These are phyloP conservation scores for Cheilosia urbana DNA, from an alignment of 2,888 invertebrate genomes.

Conservation along the genomic window DNA sequence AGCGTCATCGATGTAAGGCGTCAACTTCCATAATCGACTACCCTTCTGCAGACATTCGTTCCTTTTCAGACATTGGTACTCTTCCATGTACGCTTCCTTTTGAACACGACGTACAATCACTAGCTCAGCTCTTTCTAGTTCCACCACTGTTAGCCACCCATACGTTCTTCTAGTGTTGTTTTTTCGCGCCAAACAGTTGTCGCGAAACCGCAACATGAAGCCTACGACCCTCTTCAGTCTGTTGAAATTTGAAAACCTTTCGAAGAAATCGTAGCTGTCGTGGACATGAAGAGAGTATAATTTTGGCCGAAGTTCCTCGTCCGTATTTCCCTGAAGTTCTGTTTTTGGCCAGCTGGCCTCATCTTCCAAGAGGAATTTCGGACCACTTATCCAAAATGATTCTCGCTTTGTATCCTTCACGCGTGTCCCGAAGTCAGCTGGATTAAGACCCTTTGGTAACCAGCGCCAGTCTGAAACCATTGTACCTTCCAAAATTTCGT, in stretches of 20 bases:
- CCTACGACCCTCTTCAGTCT: conserved; percentile 28
- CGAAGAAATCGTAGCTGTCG: conserved; percentile 4
- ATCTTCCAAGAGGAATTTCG: conserved; percentile 10
- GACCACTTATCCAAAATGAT: conserved; percentile 46
- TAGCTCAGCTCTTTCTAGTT: conserved; percentile 18
- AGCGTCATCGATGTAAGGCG: conserved; percentile 1
- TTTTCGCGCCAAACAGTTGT: conserved; percentile 1
- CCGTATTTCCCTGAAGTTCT: background rate
- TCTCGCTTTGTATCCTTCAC: conserved; percentile 18
- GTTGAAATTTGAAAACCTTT: conserved; percentile 28
- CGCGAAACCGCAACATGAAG: conserved; percentile 8
- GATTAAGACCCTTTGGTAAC: conserved; percentile 42
- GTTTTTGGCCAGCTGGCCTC: conserved; percentile 3
- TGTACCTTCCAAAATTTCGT: conserved; percentile 47
- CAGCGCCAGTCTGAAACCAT: conserved; percentile 53
- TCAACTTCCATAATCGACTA: conserved; percentile 16
- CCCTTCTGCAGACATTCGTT: background rate
- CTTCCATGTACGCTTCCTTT: conserved; percentile 13
- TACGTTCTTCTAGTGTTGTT: background rate
- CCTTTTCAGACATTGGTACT: conserved; percentile 15
- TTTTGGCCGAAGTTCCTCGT: conserved; percentile 33
- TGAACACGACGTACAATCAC: conserved; percentile 30
- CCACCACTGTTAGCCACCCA: conserved; percentile 12
- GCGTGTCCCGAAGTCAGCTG: conserved; percentile 59
- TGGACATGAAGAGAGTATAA: background rate